These are phyloP conservation scores for Capreolus pygargus DNA, from an alignment of 2,113 vertebrate genomes.

Conservation along the genomic window DNA sequence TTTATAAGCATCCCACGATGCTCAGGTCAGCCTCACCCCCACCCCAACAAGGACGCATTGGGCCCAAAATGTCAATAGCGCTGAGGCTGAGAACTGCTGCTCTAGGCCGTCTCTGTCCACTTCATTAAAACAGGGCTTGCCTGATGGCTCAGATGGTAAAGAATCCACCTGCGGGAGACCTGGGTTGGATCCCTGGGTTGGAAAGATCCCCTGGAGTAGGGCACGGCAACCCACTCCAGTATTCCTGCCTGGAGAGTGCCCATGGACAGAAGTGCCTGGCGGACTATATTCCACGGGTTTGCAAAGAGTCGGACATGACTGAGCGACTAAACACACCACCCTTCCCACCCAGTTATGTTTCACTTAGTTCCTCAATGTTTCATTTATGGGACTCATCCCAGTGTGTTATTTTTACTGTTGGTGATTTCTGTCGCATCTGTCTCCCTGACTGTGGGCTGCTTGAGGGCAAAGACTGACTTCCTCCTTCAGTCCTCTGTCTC, in stretches of 20 bases:
- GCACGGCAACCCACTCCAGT: not conserved
- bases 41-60: not conserved
- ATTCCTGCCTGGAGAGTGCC: not conserved
- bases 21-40: not conserved
- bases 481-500: not conserved
- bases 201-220: not conserved
- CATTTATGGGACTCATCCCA: not conserved
- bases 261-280: not conserved
- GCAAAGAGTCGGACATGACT: not conserved
- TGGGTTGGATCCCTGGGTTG: not conserved
- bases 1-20: not conserved
- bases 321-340: not conserved
- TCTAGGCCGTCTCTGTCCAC: not conserved
- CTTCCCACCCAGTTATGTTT: not conserved
- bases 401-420: not conserved
- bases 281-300: not conserved
- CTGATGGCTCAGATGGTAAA: not conserved
- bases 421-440: not conserved
- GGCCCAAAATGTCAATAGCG: rapidly evolving
- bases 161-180: not conserved
- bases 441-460: not conserved
- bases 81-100: not conserved
- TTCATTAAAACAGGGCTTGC: not conserved
- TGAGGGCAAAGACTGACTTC: not conserved
- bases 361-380: not conserved